These are phyloP conservation scores for Pantherophis alleghaniensis DNA, from an alignment of 2,797 vertebrate genomes.

Conservation along the genomic window DNA sequence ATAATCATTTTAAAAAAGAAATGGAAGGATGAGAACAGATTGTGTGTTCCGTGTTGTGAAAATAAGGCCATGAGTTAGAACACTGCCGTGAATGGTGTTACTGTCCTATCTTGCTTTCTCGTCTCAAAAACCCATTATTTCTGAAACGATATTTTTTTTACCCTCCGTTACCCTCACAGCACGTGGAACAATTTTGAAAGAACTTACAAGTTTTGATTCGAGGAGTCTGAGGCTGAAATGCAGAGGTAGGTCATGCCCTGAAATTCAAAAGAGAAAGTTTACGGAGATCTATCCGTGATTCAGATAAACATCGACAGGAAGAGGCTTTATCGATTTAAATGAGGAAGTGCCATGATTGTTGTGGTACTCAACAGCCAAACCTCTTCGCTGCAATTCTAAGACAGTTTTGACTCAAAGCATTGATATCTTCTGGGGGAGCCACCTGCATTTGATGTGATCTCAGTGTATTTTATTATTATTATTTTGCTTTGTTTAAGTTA, in stretches of 20 bases:
- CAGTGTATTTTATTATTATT: too few species aligned
- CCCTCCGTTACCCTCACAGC: not conserved
- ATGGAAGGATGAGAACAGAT: not conserved
- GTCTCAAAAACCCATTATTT: not conserved
- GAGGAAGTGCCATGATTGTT: not conserved
- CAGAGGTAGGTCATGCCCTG: constrained; percentile 89
- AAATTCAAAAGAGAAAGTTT: not conserved
- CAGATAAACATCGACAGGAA: not conserved
- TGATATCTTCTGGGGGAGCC: not conserved
- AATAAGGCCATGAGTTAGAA: not conserved
- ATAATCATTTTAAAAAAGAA: not conserved
- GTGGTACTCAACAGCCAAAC: not conserved
- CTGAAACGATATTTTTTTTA: not conserved
- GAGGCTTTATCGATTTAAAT: not conserved
- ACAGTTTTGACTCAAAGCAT: not conserved
- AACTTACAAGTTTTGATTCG: constrained; percentile 87
- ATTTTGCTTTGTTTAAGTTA: too few species aligned
- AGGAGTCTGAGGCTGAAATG: constrained; percentile 84
- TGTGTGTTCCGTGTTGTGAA: not conserved
- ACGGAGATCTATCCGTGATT: not conserved
- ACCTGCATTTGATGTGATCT: not conserved
- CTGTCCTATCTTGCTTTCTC: not conserved
- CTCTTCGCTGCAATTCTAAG: not conserved
- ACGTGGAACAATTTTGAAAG: not conserved
- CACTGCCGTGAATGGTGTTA: not conserved